A percentile compares a stretch with the other conserved stretches of the same genome.
Conservation (phyloP, 2,888 invertebrate species). For the Chirona hameri region DNA sequence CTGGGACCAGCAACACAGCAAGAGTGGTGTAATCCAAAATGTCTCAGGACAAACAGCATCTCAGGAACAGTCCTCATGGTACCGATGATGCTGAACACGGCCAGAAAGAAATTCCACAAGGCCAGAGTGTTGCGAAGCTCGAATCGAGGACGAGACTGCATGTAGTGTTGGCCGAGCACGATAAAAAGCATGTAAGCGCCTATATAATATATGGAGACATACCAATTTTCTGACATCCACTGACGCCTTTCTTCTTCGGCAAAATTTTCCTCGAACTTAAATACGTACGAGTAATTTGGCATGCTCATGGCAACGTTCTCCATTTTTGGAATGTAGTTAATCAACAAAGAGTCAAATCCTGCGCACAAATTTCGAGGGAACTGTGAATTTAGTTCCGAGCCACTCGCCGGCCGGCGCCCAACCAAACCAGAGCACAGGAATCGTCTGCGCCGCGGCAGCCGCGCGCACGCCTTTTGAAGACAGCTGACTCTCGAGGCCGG, state of each 20-base stretch:
- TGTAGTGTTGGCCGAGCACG: constrained; percentile 87
- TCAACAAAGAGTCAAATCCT: background rate
- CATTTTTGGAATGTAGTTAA: background rate
- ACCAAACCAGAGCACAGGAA: background rate
- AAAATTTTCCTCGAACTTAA: constrained; percentile 93
- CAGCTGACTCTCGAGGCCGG: constrained; percentile 8
- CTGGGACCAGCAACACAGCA: constrained; percentile 59
- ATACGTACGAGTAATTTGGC: constrained; percentile 62
- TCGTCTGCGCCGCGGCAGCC: background rate
- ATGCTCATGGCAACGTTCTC: background rate
- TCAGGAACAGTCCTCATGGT: constrained; percentile 82
- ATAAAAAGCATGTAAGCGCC: constrained; percentile 90
- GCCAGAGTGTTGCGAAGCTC: constrained; percentile 80
- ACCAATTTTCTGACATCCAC: constrained; percentile 98
- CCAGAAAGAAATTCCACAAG: constrained; percentile 87
- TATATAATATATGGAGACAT: constrained; percentile 81
- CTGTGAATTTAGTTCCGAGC: background rate
- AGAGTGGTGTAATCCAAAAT: constrained; percentile 91
- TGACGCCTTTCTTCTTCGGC: constrained; percentile 79
- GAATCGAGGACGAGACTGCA: constrained; percentile 87
- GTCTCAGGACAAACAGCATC: constrained; percentile 77
- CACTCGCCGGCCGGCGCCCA: background rate
- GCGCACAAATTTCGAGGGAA: background rate
- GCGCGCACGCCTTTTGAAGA: constrained; percentile 23
- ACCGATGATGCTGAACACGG: constrained; percentile 92